phyloP scores from a whole-genome alignment of 2,888 invertebrate genomes.

The Hirtodrosophila confusa region DNA sequence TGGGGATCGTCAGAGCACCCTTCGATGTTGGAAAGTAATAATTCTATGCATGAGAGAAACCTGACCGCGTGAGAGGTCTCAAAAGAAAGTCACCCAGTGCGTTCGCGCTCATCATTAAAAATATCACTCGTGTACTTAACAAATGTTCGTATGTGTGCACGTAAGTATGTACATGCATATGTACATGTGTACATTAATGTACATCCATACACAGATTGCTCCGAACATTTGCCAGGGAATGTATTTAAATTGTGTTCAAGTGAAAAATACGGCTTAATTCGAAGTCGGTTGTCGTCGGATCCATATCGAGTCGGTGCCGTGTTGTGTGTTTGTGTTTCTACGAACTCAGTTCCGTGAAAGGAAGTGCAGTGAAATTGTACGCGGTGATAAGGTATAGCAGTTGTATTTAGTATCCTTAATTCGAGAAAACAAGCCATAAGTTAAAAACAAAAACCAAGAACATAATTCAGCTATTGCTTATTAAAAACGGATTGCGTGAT shows the following conservation, averaged over 20 bases:
- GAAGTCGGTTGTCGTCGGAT: slow-evolving; percentile 72
- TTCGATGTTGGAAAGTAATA: slow-evolving; percentile 24
- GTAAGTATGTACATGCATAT: neutral
- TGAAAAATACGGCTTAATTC: slow-evolving; percentile 71
- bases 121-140: neutral
- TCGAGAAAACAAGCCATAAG: neutral
- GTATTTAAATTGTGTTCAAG: slow-evolving; percentile 72
- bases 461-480: no score
- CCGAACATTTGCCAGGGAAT: slow-evolving; percentile 11
- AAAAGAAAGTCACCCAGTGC: neutral
- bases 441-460: neutral
- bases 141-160: neutral
- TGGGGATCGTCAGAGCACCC: slow-evolving; percentile 19
- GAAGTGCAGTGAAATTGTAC: slow-evolving; percentile 27
- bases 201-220: slow-evolving; percentile 11
- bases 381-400: slow-evolving; percentile 50
- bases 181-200: slow-evolving; percentile 5
- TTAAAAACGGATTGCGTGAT: neutral
- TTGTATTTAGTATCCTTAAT: slow-evolving; percentile 11
- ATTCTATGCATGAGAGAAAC: slow-evolving; percentile 39
- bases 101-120: neutral
- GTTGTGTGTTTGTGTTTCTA: slow-evolving; percentile 19
- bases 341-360: slow-evolving; percentile 28
- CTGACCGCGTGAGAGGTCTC: slow-evolving; percentile 27
- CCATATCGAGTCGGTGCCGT: slow-evolving; percentile 45